Conservation (phyloP, 2,797 vertebrate species). For the Catharus ustulatus region DNA sequence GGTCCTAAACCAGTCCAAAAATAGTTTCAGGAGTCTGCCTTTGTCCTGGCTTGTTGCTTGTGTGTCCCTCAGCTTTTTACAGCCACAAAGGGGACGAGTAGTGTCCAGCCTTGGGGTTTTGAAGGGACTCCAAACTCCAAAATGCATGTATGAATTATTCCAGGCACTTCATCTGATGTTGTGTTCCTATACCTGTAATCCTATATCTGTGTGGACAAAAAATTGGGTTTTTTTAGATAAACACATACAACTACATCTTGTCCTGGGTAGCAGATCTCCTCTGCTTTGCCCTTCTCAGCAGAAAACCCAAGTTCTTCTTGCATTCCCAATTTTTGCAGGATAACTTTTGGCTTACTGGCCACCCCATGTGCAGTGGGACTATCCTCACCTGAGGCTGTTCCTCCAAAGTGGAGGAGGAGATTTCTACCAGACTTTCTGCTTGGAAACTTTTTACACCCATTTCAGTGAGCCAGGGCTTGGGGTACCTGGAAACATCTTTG, state of each 20-base stretch:
- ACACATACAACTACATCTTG: background rate
- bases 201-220: background rate
- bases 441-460: background rate
- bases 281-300: background rate
- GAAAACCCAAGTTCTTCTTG: background rate
- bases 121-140: background rate
- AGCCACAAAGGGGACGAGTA: background rate
- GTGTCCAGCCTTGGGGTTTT: background rate
- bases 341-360: background rate
- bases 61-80: background rate
- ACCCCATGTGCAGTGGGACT: background rate
- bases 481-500: background rate
- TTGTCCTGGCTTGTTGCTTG: fast-evolving
- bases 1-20: background rate
- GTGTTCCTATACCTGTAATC: background rate
- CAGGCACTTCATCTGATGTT: background rate
- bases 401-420: background rate
- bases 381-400: fast-evolving
- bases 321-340: background rate
- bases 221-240: background rate
- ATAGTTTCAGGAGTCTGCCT: background rate
- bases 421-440: background rate
- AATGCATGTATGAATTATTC: background rate
- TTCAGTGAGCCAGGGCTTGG: background rate
- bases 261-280: background rate